These are phyloP conservation scores for Lepilemur ruficaudatus DNA, from an alignment of 2,797 vertebrate species.

Conservation along the genomic window DNA sequence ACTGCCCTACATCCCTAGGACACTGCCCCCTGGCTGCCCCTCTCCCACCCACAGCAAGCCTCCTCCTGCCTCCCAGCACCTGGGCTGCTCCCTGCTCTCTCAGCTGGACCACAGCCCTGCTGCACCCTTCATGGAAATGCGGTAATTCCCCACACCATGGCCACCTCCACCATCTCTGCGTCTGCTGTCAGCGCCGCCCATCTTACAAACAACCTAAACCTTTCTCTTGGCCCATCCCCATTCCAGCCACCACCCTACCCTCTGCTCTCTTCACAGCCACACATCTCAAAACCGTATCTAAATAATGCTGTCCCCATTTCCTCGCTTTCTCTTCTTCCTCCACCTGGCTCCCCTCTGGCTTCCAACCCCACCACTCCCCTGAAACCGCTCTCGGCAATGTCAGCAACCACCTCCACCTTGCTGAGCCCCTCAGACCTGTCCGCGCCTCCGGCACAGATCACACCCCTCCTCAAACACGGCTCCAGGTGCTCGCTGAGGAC, in stretches of 20 bases:
- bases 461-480: not conserved
- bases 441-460: rapidly evolving
- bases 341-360: not conserved
- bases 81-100: not conserved
- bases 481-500: rapidly evolving
- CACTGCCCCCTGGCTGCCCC: not conserved
- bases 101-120: rapidly evolving
- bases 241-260: rapidly evolving
- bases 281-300: rapidly evolving
- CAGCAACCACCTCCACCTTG: rapidly evolving
- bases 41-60: rapidly evolving
- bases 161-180: rapidly evolving
- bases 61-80: not conserved
- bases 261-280: not conserved
- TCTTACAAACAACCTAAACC: not conserved
- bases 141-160: rapidly evolving
- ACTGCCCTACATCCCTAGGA: not conserved
- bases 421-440: not conserved
- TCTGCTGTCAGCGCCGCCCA: not conserved
- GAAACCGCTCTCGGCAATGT: not conserved
- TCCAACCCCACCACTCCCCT: rapidly evolving
- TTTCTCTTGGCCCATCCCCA: not conserved
- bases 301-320: rapidly evolving
- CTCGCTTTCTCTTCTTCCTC: not conserved
- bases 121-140: rapidly evolving